Evolutionary conservation across 2,113 vertebrate species (phyloP).

Genomic region (Engystomops pustulosus): DNA sequence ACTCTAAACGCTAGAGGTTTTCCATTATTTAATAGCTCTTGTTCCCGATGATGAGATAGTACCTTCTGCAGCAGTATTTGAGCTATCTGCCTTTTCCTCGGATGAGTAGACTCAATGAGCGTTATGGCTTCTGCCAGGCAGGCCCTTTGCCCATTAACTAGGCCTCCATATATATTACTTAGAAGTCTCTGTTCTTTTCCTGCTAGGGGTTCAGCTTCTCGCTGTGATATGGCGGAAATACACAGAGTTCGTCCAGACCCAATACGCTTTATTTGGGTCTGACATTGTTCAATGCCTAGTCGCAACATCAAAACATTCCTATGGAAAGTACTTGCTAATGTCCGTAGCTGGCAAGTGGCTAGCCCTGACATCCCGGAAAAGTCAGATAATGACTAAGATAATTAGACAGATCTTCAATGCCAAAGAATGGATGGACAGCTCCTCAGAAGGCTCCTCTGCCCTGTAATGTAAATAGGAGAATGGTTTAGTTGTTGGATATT

Average conservation of each 20-base stretch:
- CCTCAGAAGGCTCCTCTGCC: background rate
- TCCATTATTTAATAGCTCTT: slow-evolving; percentile 82
- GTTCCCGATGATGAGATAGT: slow-evolving; percentile 81
- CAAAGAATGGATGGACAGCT: background rate
- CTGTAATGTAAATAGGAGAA: background rate
- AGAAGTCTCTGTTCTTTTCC: slow-evolving; percentile 82
- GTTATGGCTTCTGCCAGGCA: slow-evolving; percentile 94
- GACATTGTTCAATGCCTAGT: background rate
- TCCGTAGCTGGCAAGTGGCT: background rate
- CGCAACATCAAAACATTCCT: background rate
- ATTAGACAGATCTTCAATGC: background rate
- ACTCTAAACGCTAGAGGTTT: slow-evolving; percentile 93
- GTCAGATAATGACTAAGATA: background rate
- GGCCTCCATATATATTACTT: slow-evolving; percentile 81
- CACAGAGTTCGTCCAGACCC: slow-evolving; percentile 67
- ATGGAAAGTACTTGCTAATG: background rate
- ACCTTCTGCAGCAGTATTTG: slow-evolving; percentile 94
- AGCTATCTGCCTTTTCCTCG: slow-evolving; percentile 88
- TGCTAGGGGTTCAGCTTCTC: slow-evolving; percentile 73
- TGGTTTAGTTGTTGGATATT: too few relatives aligned
- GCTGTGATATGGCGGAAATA: slow-evolving; percentile 65
- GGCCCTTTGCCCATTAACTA: slow-evolving; percentile 85
- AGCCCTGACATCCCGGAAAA: slow-evolving; percentile 5
- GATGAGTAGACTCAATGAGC: slow-evolving; percentile 89
- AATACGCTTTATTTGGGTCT: background rate